A percentile compares a stretch with the other conserved stretches of the same genome.
Conservation (phyloP, 2,797 vertebrate species). For the Gymnocypris eckloni region DNA sequence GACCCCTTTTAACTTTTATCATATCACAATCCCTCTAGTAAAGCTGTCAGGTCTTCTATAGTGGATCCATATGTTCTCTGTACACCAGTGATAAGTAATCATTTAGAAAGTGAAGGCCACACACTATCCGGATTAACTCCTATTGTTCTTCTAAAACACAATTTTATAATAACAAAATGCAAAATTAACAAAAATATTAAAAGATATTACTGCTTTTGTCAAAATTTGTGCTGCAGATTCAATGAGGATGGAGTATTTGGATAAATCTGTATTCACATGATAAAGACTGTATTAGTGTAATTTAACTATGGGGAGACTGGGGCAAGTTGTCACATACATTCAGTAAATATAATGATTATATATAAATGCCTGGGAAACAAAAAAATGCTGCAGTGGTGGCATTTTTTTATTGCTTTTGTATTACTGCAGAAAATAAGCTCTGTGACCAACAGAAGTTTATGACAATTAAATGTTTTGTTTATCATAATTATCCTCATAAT, state of each 20-base stretch:
- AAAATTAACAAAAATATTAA: too few relatives aligned
- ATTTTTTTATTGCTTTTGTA: background rate
- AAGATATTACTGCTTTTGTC: background rate
- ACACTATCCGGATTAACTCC: background rate
- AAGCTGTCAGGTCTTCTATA: constrained; percentile 31
- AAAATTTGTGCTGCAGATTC: background rate
- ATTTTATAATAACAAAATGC: background rate
- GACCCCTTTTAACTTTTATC: constrained; percentile 52
- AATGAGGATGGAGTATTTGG: background rate
- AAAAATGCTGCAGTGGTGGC: background rate
- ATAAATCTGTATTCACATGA: background rate
- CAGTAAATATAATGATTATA: background rate
- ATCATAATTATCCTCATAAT: too few relatives aligned
- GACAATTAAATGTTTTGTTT: too few relatives aligned
- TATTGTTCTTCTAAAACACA: background rate
- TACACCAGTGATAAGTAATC: background rate
- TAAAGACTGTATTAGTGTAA: background rate
- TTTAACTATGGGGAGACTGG: background rate
- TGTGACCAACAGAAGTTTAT: background rate
- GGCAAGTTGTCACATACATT: background rate
- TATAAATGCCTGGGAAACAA: background rate
- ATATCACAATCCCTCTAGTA: constrained; percentile 23
- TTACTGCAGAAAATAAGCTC: background rate
- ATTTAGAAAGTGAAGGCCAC: background rate
- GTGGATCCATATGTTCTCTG: constrained; percentile 25